Evolutionary conservation across 2,113 vertebrate species (phyloP), one percentile per base, ranked within the genome.

Genomic region (Eulemur macaco): DNA sequence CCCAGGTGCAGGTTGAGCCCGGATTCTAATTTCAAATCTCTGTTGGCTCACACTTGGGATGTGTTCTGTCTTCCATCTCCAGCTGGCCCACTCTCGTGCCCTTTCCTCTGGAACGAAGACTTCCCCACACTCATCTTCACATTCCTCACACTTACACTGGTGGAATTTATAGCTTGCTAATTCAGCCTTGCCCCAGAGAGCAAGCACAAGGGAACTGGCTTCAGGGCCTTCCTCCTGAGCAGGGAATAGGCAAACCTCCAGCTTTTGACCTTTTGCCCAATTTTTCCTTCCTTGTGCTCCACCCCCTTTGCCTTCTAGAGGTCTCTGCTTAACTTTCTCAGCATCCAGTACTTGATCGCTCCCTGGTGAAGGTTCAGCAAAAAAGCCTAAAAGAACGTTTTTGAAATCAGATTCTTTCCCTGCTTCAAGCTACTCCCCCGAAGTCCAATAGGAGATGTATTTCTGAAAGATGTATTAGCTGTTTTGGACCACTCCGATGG

Each of bases 41-140:
- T 0, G 0, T 39, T 97, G 96, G 96, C 97, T 97, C 47, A 1
- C 96, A 94, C 91, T 96, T 77, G 86, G 91, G 93, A 58, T 82
- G 63, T 77, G 42, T 87, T 95, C 98, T 97, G 94, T 97, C 96
- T 97, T 98, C 97, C 64, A 31, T 77, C 95, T 97, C 98, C 98
- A 98, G 97, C 97, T 97, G 98, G 97, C 98, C 81, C 52, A 66
- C 78, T 86, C 2, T 76, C 27, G 18, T 92, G 96, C 93, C 97
- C 96, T 97, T 97, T 96, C 94, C 95, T 97, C 97, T 97, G 95
- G 95, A 96, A 97, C 8, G 58, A 93, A 97, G 91, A 91, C 91
- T 91, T 94, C 97, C 56, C 86, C 83, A 82, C 91, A 96, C 89
- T 96, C 91, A 94, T 96, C 94, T 97, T 89, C 68, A 94, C 96